Evolutionary conservation across 2,888 invertebrate species (phyloP), one percentile per base, ranked within the genome.

Genomic region (Pterobdella sp.): DNA sequence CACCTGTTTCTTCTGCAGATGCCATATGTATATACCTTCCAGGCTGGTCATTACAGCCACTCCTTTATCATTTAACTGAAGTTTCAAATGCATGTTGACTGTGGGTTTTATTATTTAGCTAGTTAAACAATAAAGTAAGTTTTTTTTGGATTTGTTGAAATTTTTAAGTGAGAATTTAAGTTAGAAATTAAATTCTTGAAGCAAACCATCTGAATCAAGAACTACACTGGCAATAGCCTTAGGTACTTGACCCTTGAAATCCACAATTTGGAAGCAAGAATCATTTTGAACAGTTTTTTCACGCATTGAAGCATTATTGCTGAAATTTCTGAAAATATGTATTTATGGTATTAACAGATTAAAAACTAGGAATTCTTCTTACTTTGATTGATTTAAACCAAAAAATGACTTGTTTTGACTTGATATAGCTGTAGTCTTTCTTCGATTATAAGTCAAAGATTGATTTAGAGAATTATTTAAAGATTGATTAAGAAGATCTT

Each of bases 31-130:
- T 4, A 56, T 4, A 26, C 60, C 18, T 26, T 56, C 60, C 10
- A 56, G 60, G n/a, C n/a, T 56, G 60, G n/a, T 56, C 60, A 56
- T 4, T 26, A 56, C 4, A 3, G 60, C 60, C 60, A 56, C 60
- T 22, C 60, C 60, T n/a, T 7, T 4, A 22, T 56, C 42, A 42
- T 7, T 42, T 18, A 42, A 22, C 14, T 56, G 60, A 22, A 56
- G n/a, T 22, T n/a, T 56, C n/a, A 56, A 56, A 22, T 56, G 7
- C 60, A n/a, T 56, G 60, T 26, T 26, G 18, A 26, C 60, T 56
- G 60, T 4, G 26, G n/a, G 60, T 4, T 14, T 26, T 7, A 14
- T 7, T 7, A 18, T 56, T n/a, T n/a, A n/a, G n/a, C n/a, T n/a
- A n/a, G n/a, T n/a, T n/a, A n/a, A n/a, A n/a, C 18, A 56, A 56